Evolutionary conservation across 2,888 invertebrate genomes (phyloP), one percentile per base, ranked within the genome.

Genomic region (Leptothorax acervorum): DNA sequence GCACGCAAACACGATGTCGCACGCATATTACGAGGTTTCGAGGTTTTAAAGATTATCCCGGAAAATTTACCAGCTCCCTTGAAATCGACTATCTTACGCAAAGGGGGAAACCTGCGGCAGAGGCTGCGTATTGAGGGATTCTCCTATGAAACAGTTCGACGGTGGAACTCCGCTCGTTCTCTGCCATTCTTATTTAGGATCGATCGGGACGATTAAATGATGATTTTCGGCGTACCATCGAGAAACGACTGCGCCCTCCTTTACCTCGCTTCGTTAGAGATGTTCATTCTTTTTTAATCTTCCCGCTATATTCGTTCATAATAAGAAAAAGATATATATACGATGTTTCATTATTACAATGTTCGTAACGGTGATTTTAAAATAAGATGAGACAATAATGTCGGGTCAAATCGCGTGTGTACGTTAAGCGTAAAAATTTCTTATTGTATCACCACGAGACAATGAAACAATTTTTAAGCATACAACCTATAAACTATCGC

Each of bases 71-170:
- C 63, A 9, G 51, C 39, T 62, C 28, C 48, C 79, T 28, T 57
- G 51, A 79, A 31, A 79, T 57, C 78, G 74, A 62, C 35, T 78
- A 74, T 53, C 55, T 55, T 71, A 55, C 55, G 55, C 15, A 79
- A 78, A 71, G 28, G 28, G 5, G 53, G 31, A 18, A 85, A 92
- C 92, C 92, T 94, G 96, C 95, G 82, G 96, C 88, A 15, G 96
- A 96, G 42, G 96, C 97, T 51, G 96, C 94, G 90, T 96, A 97
- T 92, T 97, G 97, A 0, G 96, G 96, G 63, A 96, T 91, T 90
- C 96, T 96, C 65, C 96, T 95, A 9, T 57, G 87, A 45, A 86
- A 73, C 1, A 71, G 48, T 11, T 6, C 18, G n/a, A 0, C 9
- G 42, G 1, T 1, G 11, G 3, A 9, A 15, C 15, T n/a, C 18